These are phyloP conservation scores for Hecatera dysodea DNA, from an alignment of 2,888 invertebrate species.

Conservation along the genomic window DNA sequence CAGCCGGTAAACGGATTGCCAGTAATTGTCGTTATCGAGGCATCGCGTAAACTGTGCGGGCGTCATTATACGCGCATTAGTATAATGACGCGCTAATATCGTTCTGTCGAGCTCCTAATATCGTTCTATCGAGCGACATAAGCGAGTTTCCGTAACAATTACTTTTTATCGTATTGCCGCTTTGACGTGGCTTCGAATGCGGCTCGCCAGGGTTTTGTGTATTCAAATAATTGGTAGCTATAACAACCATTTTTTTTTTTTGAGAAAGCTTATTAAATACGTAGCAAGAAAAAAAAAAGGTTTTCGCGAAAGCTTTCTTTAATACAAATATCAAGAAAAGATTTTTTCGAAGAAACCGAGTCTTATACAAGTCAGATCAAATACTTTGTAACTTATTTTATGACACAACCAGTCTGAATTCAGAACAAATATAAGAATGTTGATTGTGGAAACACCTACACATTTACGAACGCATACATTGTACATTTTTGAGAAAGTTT, in stretches of 20 bases:
- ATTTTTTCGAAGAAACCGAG: too few relatives aligned
- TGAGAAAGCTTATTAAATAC: not conserved
- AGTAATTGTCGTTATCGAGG: slow-evolving; percentile 60
- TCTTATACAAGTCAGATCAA: too few relatives aligned
- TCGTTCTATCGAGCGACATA: slow-evolving; percentile 43
- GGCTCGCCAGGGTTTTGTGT: not conserved
- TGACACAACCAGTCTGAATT: too few relatives aligned
- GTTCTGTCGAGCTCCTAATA: slow-evolving; percentile 40
- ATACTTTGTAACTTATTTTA: too few relatives aligned
- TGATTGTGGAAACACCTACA: too few relatives aligned
- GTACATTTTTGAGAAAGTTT: too few relatives aligned
- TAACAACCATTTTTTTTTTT: not conserved
- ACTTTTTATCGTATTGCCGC: slow-evolving; percentile 35
- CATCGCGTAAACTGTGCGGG: slow-evolving; percentile 51
- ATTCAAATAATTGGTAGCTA: not conserved
- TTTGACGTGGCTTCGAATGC: slow-evolving; percentile 22
- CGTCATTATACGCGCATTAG: slow-evolving; percentile 68
- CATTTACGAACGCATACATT: too few relatives aligned
- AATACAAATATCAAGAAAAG: too few relatives aligned
- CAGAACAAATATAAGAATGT: too few relatives aligned
- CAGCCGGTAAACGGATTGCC: slow-evolving; percentile 62
- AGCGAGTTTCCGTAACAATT: slow-evolving; percentile 56
- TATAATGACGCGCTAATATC: slow-evolving; percentile 52
- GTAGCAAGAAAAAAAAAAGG: too few relatives aligned
- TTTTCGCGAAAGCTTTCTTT: too few relatives aligned